Evolutionary conservation across 1,140 invertebrate species (phyloP), one percentile per base, ranked within the genome.

Genomic region (Atta cephalotes): DNA sequence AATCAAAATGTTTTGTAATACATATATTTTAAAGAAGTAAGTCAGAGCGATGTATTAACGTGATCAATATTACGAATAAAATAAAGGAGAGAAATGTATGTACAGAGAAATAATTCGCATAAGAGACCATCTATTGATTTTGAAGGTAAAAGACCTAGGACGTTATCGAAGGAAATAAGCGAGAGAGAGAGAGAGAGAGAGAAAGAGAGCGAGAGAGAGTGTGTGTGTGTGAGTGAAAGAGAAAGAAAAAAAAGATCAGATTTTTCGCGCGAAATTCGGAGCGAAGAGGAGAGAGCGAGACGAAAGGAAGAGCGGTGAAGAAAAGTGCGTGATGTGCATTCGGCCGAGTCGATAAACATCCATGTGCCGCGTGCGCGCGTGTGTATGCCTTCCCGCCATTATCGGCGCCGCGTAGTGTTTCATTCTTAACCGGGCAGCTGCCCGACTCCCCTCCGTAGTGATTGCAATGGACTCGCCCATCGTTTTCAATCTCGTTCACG

Each of bases 391-490:
- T 94, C 93, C 92, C 93, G 94, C 93, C 92, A 94, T 94, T 93
- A 91, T 90, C 85, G 87, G 66, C 87, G 63, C 76, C 86, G 74
- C 81, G 87, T 84, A 80, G 62, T 68, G 80, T 79, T 91, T 90
- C 88, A 92, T 93, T 93, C 89, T 91, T 91, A 88, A 91, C 89
- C 66, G 81, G 25, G 60, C 63, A 60, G 56, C 85, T 87, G 28
- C 87, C 88, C 3, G 25, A 85, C 92, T 77, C 87, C 89, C 90
- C 81, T 88, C 79, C 80, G 68, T 28, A 71, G 53, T 68, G 62
- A 39, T 62, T n/a, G 72, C 60, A 91, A 91, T 94, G 93, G 93
- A 94, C 92, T 93, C 92, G 92, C 87, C 94, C 93, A 21, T 80
- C 68, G 49, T 86, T 70, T 87, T 68, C 77, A 53, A 58, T n/a